Evolutionary conservation across 1,140 invertebrate species (phyloP), one percentile per base, ranked within the genome.

Genomic region (Drosophila melanica): DNA sequence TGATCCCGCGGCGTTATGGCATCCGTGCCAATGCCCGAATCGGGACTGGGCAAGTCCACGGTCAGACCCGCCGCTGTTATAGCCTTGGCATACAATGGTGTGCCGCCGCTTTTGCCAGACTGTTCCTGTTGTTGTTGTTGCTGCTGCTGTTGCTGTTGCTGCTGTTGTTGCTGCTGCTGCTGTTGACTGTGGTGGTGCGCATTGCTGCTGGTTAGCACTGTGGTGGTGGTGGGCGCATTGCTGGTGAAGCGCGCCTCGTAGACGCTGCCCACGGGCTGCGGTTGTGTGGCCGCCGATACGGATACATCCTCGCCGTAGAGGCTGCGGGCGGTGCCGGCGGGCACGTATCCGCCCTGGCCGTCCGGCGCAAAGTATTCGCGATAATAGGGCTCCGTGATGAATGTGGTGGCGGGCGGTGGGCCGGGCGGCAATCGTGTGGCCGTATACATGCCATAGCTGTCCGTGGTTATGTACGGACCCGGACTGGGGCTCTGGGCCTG

Each of bases 11-110:
- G 97, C 33, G 97, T 98, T 86, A 97, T 97, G 74, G 97, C 96
- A 85, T 98, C 97, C 1, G 97, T 96, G 27, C 97, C 97, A 80
- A 98, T 98, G 16, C 97, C 97, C 77, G 96, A 97, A 92, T 98
- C 97, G 2, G 97, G 97, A 65, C 97, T 98, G 1, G 97, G 97
- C 75, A 98, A 94, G 93, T 98, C 97, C 76, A 98, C 97, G 5
- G 96, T 97, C 42, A 98, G 94, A 4, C 96, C 96, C 79, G 96
- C 95, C 37, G 95, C 95, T 75, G 78, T 92, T 11, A 92, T 81
- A 50, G 91, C 73, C 77, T 92, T 92, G 54, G 91, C 79, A 53
- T 92, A 92, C 12, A 92, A 64, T 2, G 91, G 90, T 27, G 90
- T 91, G 39, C 84, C 75, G 20, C 75, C 78, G 30, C 75, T 74